Conservation (phyloP, 2,113 vertebrate species). For the Motacilla tschutschensis region DNA sequence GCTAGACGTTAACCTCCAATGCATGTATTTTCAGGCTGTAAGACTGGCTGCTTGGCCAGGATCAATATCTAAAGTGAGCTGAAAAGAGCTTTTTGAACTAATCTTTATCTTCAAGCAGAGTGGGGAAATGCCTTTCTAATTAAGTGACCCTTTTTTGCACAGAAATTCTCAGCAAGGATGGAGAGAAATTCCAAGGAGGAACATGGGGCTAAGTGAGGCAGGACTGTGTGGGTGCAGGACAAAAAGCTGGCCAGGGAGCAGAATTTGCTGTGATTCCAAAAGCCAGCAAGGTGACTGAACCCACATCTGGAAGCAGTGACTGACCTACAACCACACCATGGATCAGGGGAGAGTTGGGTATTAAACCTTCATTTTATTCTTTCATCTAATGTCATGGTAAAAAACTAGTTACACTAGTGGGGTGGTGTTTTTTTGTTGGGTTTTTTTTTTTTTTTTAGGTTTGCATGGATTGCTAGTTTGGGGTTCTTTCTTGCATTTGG, state of each 20-base stretch:
- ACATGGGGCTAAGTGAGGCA: neutral
- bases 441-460: too few species aligned
- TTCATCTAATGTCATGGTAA: neutral
- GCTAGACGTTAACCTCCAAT: neutral
- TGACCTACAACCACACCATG: neutral
- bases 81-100: neutral
- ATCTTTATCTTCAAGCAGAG: neutral
- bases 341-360: rapidly evolving
- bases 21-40: neutral
- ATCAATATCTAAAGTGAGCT: neutral
- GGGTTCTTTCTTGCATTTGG: too few species aligned
- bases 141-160: neutral
- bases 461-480: too few species aligned
- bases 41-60: neutral
- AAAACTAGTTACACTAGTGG: neutral
- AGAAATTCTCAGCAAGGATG: neutral
- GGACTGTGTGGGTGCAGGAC: neutral
- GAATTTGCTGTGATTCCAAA: neutral
- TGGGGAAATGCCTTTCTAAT: neutral
- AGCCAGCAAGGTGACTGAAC: neutral
- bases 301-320: neutral
- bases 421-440: too few species aligned
- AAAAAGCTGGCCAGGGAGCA: neutral
- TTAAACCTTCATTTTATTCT: neutral
- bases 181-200: neutral